Evolutionary conservation across 2,888 invertebrate species (phyloP).

Genomic region (Epistrophe grossulariae): DNA sequence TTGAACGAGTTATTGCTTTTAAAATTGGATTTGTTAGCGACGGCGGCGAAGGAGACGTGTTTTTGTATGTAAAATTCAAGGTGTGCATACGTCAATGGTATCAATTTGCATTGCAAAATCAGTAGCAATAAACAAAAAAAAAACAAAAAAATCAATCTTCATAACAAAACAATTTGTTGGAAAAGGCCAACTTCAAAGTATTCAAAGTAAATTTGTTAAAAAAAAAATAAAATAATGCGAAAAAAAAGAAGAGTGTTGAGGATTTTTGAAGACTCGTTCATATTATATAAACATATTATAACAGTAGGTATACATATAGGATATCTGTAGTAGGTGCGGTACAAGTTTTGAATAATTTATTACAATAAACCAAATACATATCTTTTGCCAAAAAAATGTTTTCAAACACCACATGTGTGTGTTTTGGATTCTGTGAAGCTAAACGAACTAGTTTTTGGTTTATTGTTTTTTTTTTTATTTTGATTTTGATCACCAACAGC

Average conservation of each 20-base stretch:
- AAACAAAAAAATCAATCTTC: not conserved
- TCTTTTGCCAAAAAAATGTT: constrained; percentile 15
- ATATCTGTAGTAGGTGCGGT: not conserved
- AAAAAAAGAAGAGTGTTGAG: not conserved
- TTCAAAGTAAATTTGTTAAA: no score
- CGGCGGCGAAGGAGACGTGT: constrained; percentile 4
- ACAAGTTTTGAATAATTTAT: constrained; percentile 2
- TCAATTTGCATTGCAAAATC: constrained; percentile 25
- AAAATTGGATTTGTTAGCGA: constrained; percentile 13
- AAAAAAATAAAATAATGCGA: not conserved
- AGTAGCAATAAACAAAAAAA: not conserved
- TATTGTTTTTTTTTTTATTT: not conserved
- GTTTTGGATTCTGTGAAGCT: not conserved
- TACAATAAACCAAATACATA: constrained; percentile 3
- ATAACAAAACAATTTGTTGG: constrained; percentile 9
- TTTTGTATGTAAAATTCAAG: constrained; percentile 25
- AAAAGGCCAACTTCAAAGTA: not conserved
- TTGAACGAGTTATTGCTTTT: constrained; percentile 49
- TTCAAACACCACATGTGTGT: not conserved
- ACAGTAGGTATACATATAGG: no score
- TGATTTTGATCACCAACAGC: not conserved
- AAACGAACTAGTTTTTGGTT: not conserved
- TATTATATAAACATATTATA: not conserved
- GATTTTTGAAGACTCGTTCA: not conserved
- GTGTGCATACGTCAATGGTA: constrained; percentile 15